Conservation (phyloP, 2,888 invertebrate species). For the Glyphotaelius pellucidus region DNA sequence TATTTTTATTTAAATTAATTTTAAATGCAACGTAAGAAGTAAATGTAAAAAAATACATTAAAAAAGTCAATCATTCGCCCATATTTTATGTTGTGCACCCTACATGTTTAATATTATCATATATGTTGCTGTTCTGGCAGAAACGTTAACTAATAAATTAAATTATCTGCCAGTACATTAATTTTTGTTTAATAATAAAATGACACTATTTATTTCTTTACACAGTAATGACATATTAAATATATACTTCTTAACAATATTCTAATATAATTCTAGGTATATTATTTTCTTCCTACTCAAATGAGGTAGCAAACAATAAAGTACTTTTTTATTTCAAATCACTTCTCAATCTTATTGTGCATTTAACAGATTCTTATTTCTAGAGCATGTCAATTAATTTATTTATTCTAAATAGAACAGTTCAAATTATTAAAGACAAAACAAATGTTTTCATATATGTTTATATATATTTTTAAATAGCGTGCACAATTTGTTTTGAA, state of each 20-base stretch:
- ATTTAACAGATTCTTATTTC: conserved; percentile 3
- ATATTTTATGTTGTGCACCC: conserved; percentile 11
- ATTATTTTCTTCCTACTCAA: conserved; percentile 11
- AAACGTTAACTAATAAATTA: not conserved
- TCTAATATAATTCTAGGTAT: not conserved
- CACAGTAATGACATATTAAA: not conserved
- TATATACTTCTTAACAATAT: no score
- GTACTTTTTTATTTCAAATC: conserved; percentile 4
- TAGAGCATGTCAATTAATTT: not conserved
- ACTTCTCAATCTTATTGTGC: conserved; percentile 7
- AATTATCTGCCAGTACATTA: not conserved
- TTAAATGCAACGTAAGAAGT: not conserved
- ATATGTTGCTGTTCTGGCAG: not conserved
- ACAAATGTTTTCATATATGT: not conserved
- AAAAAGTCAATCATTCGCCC: not conserved
- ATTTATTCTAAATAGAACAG: not conserved
- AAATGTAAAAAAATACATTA: not conserved
- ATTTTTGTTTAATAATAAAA: not conserved
- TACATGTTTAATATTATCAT: not conserved
- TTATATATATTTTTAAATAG: not conserved
- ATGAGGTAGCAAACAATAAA: conserved; percentile 44
- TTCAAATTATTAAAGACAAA: conserved; percentile 7
- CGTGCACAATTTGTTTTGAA: not conserved
- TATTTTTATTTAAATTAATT: no score
- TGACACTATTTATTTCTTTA: not conserved